These are phyloP conservation scores for Drosophila lacertosa DNA, from an alignment of 1,140 invertebrate species.

Conservation along the genomic window DNA sequence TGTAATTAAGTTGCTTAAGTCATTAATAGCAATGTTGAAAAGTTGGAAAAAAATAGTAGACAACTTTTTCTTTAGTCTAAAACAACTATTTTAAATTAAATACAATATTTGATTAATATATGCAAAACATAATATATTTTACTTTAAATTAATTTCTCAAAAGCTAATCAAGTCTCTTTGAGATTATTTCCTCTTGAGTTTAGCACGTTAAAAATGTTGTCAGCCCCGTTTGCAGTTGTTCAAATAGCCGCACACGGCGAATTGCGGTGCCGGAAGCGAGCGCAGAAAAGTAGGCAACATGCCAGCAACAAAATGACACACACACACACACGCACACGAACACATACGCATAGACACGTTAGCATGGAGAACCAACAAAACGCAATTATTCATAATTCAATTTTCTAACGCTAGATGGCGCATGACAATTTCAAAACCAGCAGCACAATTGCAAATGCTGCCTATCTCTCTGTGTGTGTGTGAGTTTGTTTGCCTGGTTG, in stretches of 20 bases:
- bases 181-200: not conserved
- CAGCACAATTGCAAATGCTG: conserved; percentile 43
- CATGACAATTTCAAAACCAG: conserved; percentile 60
- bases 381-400: conserved; percentile 80
- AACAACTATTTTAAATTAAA: too few species aligned
- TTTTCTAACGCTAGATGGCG: conserved; percentile 67
- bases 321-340: not conserved
- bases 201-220: not conserved
- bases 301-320: conserved; percentile 10
- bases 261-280: conserved; percentile 15
- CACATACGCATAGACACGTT: not conserved
- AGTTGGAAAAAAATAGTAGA: too few species aligned
- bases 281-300: conserved; percentile 55
- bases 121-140: too few species aligned
- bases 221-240: conserved; percentile 12
- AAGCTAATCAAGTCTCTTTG: too few species aligned
- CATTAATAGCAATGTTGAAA: too few species aligned
- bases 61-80: too few species aligned
- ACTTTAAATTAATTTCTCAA: too few species aligned
- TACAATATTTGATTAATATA: too few species aligned
- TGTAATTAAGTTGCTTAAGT: too few species aligned
- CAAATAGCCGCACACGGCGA: conserved; percentile 30
- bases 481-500: not conserved
- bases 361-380: conserved; percentile 27
- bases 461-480: conserved; percentile 13